Evolutionary conservation across 1,140 invertebrate species (phyloP), one percentile per base, ranked within the genome.

Genomic region (Pemphigus obesinymphae): DNA sequence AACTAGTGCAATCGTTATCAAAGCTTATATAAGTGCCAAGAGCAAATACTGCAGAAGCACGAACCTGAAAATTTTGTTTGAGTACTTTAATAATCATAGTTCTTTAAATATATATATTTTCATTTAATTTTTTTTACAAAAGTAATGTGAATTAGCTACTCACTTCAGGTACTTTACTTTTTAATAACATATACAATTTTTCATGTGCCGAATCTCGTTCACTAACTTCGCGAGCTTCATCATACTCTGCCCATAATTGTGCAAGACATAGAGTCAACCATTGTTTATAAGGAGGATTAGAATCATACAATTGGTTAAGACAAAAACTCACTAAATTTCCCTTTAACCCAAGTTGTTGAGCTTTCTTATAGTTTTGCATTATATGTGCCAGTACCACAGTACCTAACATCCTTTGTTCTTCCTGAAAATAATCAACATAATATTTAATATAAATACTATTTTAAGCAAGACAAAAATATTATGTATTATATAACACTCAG

Each of bases 131-230:
- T 50, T 50, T 20, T n/a, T 50, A 50, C 20, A 50, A 17, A 58
- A 23, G 10, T 23, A 58, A 23, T 61, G 3, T 7, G 34, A 8
- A 43, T 17, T 17, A 31, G 7, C 0, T 34, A 75, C 83, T 85
- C 86, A 94, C 95, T 90, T 98, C 96, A 34, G 96, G 94, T 50
- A 92, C 91, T 43, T 91, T 88, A 89, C 97, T 95, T 80, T 90
- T 88, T 11, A 98, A 88, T 68, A 97, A 88, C 48, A 88, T 90
- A 84, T 92, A 95, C 1, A 98, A 89, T 88, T 98, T 98, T 87
- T 99, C 97, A 88, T 98, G 96, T 8, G 97, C 97, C 83, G 93
- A 92, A 86, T 98, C 96, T n/a, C 98, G 89, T 17, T 96, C 97
- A 13, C 96, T 97, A 72, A 94, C 96, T 97, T 97, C 98, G 82